phyloP scores from a whole-genome alignment of 2,888 invertebrate genomes.

The Geotrupes spiniger region DNA sequence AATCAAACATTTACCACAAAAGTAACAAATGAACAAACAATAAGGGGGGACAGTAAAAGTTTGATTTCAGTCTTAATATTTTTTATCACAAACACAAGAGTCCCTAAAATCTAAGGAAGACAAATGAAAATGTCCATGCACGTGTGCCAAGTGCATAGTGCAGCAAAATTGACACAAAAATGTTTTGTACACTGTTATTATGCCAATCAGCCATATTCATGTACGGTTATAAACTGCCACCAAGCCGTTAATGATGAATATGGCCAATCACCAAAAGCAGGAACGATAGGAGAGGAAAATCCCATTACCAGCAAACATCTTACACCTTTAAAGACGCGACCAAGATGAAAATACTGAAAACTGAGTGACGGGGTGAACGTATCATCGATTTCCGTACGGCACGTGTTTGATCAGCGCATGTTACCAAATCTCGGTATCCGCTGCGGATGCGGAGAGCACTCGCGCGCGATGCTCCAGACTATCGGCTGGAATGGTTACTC shows the following conservation, averaged over 20 bases:
- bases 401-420: constrained; percentile 18
- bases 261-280: constrained; percentile 44
- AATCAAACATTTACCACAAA: constrained; percentile 7
- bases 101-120: constrained; percentile 6
- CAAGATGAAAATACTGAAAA: background rate
- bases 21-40: background rate
- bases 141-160: constrained; percentile 5
- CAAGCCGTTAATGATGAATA: constrained; percentile 38
- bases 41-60: constrained; percentile 10
- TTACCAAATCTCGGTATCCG: constrained; percentile 78
- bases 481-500: constrained; percentile 63
- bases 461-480: constrained; percentile 62
- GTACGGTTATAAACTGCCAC: constrained; percentile 33
- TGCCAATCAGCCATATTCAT: constrained; percentile 41
- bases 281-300: constrained; percentile 16
- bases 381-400: constrained; percentile 35
- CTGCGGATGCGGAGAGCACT: constrained; percentile 61
- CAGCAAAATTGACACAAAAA: constrained; percentile 4
- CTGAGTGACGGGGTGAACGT: constrained; percentile 32
- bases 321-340: constrained; percentile 15
- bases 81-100: constrained; percentile 13
- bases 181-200: constrained; percentile 10
- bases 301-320: constrained; percentile 40
- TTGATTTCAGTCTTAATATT: constrained; percentile 21
- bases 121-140: constrained; percentile 18